Conservation (phyloP, 2,113 vertebrate species). For the Lagopus muta region DNA sequence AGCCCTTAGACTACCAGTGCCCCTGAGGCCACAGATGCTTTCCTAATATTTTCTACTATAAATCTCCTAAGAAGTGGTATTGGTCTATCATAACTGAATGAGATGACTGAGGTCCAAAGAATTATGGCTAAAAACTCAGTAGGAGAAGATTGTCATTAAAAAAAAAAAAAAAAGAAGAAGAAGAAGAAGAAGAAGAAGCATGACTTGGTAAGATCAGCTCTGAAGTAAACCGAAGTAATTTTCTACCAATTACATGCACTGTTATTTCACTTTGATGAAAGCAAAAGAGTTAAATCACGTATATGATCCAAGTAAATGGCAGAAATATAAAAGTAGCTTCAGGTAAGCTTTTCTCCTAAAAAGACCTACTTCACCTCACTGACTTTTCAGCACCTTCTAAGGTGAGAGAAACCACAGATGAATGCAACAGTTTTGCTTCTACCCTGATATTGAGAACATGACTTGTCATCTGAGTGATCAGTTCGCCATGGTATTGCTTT, state of each 20-base stretch:
- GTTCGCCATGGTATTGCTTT: not conserved
- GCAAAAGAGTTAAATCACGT: not conserved
- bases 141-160: not conserved
- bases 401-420: not conserved
- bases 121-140: not conserved
- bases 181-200: not conserved
- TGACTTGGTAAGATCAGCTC: not conserved
- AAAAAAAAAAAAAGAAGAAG: not conserved
- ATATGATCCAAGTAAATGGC: not conserved
- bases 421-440: not conserved
- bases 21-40: not conserved
- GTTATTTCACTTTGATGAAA: not conserved
- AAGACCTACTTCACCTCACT: not conserved
- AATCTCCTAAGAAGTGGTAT: not conserved
- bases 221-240: not conserved
- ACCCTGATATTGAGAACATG: not conserved
- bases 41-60: not conserved
- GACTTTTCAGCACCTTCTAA: not conserved
- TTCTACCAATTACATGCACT: not conserved
- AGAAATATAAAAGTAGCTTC: not conserved
- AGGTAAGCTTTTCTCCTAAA: not conserved
- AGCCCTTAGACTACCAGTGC: not conserved
- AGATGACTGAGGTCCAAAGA: not conserved
- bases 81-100: not conserved
- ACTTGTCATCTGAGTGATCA: not conserved